Percentiles rank a stretch among this genome's conserved stretches.
phyloP scores from a whole-genome alignment of 92 coral and sea anemone genomes.

The Bergia puertoricense region DNA sequence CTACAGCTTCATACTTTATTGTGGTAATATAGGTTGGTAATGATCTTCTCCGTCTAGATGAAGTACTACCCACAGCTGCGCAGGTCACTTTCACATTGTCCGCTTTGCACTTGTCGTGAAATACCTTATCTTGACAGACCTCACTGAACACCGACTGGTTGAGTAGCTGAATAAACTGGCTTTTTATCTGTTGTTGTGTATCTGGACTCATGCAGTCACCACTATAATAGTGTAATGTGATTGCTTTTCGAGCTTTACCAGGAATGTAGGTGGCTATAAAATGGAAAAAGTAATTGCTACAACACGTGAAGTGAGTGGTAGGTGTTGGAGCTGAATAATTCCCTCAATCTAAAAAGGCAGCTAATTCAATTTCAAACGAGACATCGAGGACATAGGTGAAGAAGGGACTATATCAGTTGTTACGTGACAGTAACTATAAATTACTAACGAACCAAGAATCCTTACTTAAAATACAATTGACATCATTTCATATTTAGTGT shows the following conservation, averaged over 20 bases:
- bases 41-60: slow-evolving; percentile 4
- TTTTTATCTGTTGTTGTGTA: slow-evolving; percentile 54
- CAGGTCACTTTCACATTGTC: slow-evolving; percentile 63
- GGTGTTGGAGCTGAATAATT: too few relatives aligned
- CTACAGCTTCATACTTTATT: background rate
- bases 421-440: too few relatives aligned
- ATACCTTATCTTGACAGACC: slow-evolving; percentile 34
- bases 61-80: background rate
- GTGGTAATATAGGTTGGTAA: background rate
- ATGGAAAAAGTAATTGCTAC: too few relatives aligned
- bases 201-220: slow-evolving; percentile 59
- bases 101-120: slow-evolving; percentile 56
- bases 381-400: too few relatives aligned
- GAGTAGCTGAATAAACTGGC: slow-evolving; percentile 50
- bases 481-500: too few relatives aligned
- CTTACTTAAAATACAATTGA: too few relatives aligned
- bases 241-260: slow-evolving; percentile 46
- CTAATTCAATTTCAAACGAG: too few relatives aligned
- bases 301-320: too few relatives aligned
- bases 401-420: too few relatives aligned
- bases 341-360: too few relatives aligned
- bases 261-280: slow-evolving; percentile 39
- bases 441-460: too few relatives aligned
- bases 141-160: slow-evolving; percentile 38
- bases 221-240: slow-evolving; percentile 46